Conservation (phyloP, 2,113 vertebrate genomes). For the Aleadryas rufinucha region DNA sequence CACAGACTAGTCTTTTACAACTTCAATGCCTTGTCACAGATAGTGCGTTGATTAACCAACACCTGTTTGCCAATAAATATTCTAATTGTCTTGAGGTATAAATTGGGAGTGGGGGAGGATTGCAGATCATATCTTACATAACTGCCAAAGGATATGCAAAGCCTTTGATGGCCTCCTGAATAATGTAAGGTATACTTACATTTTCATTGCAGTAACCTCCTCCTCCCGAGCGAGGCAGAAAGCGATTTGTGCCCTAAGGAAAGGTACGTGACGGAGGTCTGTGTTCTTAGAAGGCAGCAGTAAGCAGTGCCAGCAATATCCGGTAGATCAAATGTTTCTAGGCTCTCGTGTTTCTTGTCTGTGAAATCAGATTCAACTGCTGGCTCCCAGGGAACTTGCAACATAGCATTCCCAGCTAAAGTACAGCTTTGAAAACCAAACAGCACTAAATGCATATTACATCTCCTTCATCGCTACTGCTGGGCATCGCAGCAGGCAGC, state of each 20-base stretch:
- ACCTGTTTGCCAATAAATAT: not conserved
- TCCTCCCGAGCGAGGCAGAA: not conserved
- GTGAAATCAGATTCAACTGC: conserved; percentile 9
- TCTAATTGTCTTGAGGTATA: not conserved
- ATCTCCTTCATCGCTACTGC: not conserved
- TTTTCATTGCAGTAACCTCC: not conserved
- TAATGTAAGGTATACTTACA: not conserved
- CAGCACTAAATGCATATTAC: not conserved
- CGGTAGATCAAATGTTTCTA: not conserved
- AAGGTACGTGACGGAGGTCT: not conserved
- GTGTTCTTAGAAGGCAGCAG: conserved; percentile 15
- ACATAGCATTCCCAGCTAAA: not conserved
- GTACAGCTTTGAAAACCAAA: not conserved
- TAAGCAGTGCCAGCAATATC: not conserved
- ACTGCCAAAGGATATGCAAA: not conserved
- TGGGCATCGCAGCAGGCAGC: not conserved
- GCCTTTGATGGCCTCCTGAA: not conserved
- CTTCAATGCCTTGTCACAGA: not conserved
- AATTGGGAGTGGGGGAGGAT: not conserved
- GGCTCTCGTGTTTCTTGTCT: not conserved
- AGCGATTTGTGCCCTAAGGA: not conserved
- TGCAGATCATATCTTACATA: not conserved
- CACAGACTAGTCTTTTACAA: not conserved
- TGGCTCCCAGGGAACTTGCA: not conserved
- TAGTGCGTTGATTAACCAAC: not conserved